These are phyloP conservation scores for Paralichthys olivaceus DNA, from an alignment of 2,113 vertebrate genomes.

Conservation along the genomic window DNA sequence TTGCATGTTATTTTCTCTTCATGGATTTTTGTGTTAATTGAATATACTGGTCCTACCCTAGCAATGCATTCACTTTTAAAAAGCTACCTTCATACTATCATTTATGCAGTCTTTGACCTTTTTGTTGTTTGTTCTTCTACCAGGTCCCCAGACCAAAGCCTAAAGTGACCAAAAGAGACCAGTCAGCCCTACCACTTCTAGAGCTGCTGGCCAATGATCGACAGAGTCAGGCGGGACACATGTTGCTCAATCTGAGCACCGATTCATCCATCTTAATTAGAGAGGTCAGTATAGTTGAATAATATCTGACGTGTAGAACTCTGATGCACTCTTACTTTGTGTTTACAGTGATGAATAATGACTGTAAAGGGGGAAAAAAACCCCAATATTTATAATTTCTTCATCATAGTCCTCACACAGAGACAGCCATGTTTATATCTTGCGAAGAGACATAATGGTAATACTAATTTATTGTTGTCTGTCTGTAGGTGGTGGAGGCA, in stretches of 20 bases:
- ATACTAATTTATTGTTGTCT: neutral
- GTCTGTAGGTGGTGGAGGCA: conserved; percentile 86
- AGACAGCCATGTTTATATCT: neutral
- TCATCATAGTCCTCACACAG: neutral
- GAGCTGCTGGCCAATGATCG: conserved; percentile 91
- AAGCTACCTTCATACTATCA: neutral
- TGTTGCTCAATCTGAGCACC: conserved; percentile 90
- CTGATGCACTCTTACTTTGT: neutral
- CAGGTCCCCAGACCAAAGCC: conserved; percentile 92
- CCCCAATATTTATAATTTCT: neutral
- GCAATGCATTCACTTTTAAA: neutral
- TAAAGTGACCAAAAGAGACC: conserved; percentile 89
- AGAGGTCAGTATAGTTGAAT: conserved; percentile 71
- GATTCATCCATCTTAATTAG: conserved; percentile 87
- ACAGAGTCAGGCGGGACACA: conserved; percentile 95
- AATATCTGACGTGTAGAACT: neutral
- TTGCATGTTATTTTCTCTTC: no score
- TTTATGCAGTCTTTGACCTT: neutral
- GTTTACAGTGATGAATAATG: neutral
- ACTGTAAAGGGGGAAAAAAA: no score
- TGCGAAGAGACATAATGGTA: no score
- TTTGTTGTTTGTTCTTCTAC: conserved; percentile 18
- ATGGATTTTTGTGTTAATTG: no score
- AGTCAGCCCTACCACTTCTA: conserved; percentile 82
- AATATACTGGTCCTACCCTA: no score